phyloP scores from a whole-genome alignment of 23 tunicate genomes.

The Halocynthia roretzi region DNA sequence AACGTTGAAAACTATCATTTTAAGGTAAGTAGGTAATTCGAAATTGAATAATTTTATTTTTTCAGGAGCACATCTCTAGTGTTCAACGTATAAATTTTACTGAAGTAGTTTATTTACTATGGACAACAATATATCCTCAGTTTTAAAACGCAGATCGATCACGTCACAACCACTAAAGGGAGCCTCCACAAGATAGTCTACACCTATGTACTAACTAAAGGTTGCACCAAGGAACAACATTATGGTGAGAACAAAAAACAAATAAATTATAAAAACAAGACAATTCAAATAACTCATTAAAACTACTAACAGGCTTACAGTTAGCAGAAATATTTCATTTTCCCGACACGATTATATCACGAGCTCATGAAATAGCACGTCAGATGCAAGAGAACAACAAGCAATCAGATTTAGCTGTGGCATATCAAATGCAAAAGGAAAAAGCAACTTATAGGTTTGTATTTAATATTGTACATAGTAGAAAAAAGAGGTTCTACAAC shows the following conservation, averaged over 20 bases:
- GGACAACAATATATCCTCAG: not conserved
- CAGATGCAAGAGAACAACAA: slow-evolving; percentile 32
- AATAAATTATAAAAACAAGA: not conserved
- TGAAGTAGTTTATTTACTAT: not conserved
- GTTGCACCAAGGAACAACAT: slow-evolving; percentile 51
- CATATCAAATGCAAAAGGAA: slow-evolving; percentile 25
- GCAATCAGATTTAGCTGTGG: slow-evolving; percentile 14
- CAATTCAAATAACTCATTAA: not conserved
- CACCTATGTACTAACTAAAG: slow-evolving; percentile 60
- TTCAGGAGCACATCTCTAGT: too few species aligned
- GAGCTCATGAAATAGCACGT: slow-evolving; percentile 41
- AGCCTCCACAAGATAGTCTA: slow-evolving; percentile 39
- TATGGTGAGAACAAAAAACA: slow-evolving; percentile 36
- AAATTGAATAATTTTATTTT: not conserved
- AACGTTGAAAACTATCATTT: slow-evolving; percentile 79
- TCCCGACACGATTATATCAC: slow-evolving; percentile 20
- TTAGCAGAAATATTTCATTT: slow-evolving; percentile 59
- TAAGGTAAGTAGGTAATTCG: slow-evolving; percentile 21
- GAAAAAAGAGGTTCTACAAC: not conserved
- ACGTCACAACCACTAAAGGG: slow-evolving; percentile 39
- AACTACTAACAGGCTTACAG: slow-evolving; percentile 34
- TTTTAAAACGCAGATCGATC: slow-evolving; percentile 38
- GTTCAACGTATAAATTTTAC: not conserved
- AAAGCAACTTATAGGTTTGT: slow-evolving; percentile 59
- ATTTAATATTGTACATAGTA: too few species aligned